Base-by-base conservation (phyloP, 1,140 invertebrate genomes). In the Drosophila melanogaster region DNA sequence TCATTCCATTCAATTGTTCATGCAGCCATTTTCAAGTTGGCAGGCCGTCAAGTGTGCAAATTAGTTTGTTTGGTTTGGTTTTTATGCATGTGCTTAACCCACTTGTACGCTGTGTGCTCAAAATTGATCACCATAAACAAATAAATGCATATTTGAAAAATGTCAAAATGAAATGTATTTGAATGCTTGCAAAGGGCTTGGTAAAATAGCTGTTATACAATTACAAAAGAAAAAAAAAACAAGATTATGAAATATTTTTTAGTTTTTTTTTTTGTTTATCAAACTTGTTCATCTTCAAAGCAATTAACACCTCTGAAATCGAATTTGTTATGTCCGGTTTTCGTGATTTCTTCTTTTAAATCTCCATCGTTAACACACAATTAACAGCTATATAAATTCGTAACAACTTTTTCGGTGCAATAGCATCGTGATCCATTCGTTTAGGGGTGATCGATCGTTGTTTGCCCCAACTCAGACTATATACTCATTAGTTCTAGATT, bases 11-110 rank as follows among this genome's bases (percentile, higher is more conserved):
- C 64, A 77, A 61, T 77, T 55, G 22, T 22, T 69, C 62, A 55
- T 50, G 76, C 61, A 74, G 44, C 47, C 66, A 70, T 70, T 67
- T 19, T 46, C 65, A 54, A 56, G 64, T 75, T 75, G 78, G 60
- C 83, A 86, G 46, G 64, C 61, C 55, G 61, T 81, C 78, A 67
- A 89, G 65, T 79, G 81, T 83, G 76, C 83, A 86, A 86, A 83
- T 87, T 65, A 81, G 66, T 66, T 77, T 54, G 70, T 65, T 70
- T 86, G 66, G 50, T 37, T 70, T 70, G 51, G 19, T 56, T 55
- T 69, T 47, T 69, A 69, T 70, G 79, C 60, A 86, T 83, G 62
- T 76, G 79, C 61, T 86, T 86, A 86, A 87, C 78, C 78, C 78
- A 87, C 79, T 81, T 86, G 81, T 49, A 35, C 58, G 15, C 37